These are phyloP conservation scores for Hoplias malabaricus DNA, from an alignment of 2,113 vertebrate genomes.

Conservation along the genomic window DNA sequence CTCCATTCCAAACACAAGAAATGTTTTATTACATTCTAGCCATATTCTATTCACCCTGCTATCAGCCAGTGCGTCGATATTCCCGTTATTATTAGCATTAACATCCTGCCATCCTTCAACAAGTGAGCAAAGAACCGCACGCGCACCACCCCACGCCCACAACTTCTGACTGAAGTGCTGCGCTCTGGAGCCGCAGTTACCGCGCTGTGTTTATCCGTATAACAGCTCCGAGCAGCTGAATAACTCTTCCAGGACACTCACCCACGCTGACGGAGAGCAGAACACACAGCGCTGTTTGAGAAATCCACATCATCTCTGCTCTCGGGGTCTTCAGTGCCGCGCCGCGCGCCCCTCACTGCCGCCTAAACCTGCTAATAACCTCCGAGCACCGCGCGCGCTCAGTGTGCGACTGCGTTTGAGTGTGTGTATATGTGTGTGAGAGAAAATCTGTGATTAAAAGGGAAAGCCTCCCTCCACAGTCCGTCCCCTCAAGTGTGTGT, in stretches of 20 bases:
- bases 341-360: slow-evolving; percentile 8
- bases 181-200: background rate
- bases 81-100: background rate
- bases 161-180: no score
- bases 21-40: no score
- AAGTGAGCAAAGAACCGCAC: background rate
- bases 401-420: slow-evolving; percentile 34
- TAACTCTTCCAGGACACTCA: slow-evolving; percentile 46
- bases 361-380: slow-evolving; percentile 38
- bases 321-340: slow-evolving; percentile 50
- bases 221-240: background rate
- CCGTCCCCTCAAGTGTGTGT: background rate
- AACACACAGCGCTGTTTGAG: slow-evolving; percentile 62
- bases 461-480: slow-evolving; percentile 51
- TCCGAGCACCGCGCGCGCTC: slow-evolving; percentile 48
- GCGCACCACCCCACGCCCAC: no score
- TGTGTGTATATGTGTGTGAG: slow-evolving; percentile 1
- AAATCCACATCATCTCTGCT: slow-evolving; percentile 67
- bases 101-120: background rate
- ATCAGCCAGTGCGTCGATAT: no score
- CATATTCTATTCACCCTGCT: no score
- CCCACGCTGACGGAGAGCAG: slow-evolving; percentile 67
- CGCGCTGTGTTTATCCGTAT: no score
- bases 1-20: no score
- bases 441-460: slow-evolving; percentile 57